Percentiles rank a stretch among this genome's conserved stretches.
Conservation (phyloP, 1,140 invertebrate genomes). For the Condylostylus longicornis region DNA sequence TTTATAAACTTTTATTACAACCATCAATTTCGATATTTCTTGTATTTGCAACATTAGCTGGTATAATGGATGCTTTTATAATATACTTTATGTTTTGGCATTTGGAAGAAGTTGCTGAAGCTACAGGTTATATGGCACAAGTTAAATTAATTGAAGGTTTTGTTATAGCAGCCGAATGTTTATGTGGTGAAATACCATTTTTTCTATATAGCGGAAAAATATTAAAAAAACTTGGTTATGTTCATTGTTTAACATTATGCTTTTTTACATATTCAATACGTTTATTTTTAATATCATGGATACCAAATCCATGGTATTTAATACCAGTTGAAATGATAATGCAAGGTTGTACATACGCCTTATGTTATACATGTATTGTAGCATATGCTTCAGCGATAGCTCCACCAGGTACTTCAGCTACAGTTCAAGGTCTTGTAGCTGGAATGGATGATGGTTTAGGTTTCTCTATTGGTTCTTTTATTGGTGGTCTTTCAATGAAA, state of each 20-base stretch:
- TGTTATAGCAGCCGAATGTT: slow-evolving; percentile 54
- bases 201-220: slow-evolving; percentile 57
- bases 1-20: slow-evolving; percentile 40
- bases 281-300: slow-evolving; percentile 49
- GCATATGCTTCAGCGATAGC: slow-evolving; percentile 57
- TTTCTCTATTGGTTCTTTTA: slow-evolving; percentile 44
- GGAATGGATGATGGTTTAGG: slow-evolving; percentile 68
- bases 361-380: slow-evolving; percentile 63
- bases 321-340: slow-evolving; percentile 53
- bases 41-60: slow-evolving; percentile 50
- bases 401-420: slow-evolving; percentile 61
- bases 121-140: slow-evolving; percentile 40
- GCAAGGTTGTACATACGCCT: slow-evolving; percentile 63
- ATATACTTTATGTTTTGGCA: slow-evolving; percentile 69
- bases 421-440: slow-evolving; percentile 65
- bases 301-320: slow-evolving; percentile 56
- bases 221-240: slow-evolving; percentile 51
- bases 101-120: slow-evolving; percentile 51
- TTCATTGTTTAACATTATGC: slow-evolving; percentile 51
- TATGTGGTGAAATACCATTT: slow-evolving; percentile 58
- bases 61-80: slow-evolving; percentile 59
- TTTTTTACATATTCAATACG: slow-evolving; percentile 53
- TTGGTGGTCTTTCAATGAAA: slow-evolving; percentile 44
- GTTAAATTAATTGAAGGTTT: slow-evolving; percentile 63
- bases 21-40: slow-evolving; percentile 49